These are phyloP conservation scores for Pseudomyrmex dendroicus DNA, from an alignment of 1,140 invertebrate genomes.

Conservation along the genomic window DNA sequence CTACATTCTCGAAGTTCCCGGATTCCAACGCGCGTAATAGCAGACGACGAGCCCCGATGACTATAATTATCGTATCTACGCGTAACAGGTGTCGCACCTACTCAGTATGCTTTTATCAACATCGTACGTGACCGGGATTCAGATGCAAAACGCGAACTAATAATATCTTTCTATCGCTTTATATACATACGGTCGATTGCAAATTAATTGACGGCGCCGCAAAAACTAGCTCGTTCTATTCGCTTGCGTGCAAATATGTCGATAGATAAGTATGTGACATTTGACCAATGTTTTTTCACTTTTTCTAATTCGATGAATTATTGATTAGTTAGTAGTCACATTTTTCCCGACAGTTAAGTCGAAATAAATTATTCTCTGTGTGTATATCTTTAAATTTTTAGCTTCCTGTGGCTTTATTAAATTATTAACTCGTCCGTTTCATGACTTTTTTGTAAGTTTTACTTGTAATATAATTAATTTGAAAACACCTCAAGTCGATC, in stretches of 20 bases:
- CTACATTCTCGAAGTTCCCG: constrained; percentile 39
- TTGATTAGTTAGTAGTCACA: too few relatives aligned
- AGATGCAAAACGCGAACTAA: constrained; percentile 1
- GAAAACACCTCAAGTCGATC: too few relatives aligned
- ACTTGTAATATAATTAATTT: too few relatives aligned
- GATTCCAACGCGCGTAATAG: constrained; percentile 46
- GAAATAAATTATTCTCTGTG: not conserved
- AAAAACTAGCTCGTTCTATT: constrained; percentile 15
- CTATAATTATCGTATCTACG: constrained; percentile 59
- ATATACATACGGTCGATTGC: not conserved
- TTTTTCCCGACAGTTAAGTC: not conserved
- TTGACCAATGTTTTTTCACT: not conserved
- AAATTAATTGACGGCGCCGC: not conserved
- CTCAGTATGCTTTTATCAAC: constrained; percentile 40
- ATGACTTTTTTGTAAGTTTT: too few relatives aligned
- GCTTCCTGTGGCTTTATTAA: too few relatives aligned
- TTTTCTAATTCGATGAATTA: too few relatives aligned
- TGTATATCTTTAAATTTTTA: not conserved
- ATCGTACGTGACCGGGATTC: constrained; percentile 5
- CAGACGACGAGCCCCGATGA: constrained; percentile 43
- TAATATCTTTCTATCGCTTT: not conserved
- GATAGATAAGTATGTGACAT: constrained; percentile 3
- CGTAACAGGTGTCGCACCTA: constrained; percentile 52
- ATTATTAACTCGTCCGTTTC: too few relatives aligned
- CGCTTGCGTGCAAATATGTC: too few relatives aligned